These are phyloP conservation scores for Pollicipes pollicipes DNA, from an alignment of 1,140 invertebrate genomes.

Conservation along the genomic window DNA sequence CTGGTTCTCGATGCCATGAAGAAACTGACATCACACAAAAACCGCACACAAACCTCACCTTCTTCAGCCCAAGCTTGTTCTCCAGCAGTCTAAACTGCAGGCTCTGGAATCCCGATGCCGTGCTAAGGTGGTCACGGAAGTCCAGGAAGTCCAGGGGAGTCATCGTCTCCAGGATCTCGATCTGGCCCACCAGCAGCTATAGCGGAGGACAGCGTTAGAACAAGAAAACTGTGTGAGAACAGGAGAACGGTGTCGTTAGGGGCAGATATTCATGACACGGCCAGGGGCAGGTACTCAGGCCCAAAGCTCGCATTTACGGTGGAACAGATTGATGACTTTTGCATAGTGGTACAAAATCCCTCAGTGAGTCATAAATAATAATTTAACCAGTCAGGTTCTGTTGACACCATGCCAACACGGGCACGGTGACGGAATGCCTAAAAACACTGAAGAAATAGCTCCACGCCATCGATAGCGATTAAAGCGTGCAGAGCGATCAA, in stretches of 20 bases:
- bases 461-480: too few relatives aligned
- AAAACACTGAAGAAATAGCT: too few relatives aligned
- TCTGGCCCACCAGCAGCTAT: conserved; percentile 86
- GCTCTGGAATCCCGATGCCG: conserved; percentile 95
- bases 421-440: too few relatives aligned
- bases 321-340: not conserved
- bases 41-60: conserved; percentile 31
- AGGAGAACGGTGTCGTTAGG: too few relatives aligned
- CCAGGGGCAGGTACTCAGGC: not conserved
- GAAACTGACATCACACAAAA: not conserved
- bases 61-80: conserved; percentile 85
- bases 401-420: too few relatives aligned
- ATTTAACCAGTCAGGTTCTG: too few relatives aligned
- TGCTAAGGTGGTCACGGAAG: conserved; percentile 73
- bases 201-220: not conserved
- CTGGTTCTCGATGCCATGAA: too few relatives aligned
- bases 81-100: conserved; percentile 89
- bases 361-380: too few relatives aligned
- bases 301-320: not conserved
- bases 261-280: too few relatives aligned
- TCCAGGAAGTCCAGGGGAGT: conserved; percentile 94
- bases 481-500: too few relatives aligned
- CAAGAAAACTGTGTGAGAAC: not conserved
- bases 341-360: too few relatives aligned
- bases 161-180: conserved; percentile 95